A percentile compares a stretch with the other conserved stretches of the same genome.
phyloP scores from a whole-genome alignment of 2,888 invertebrate species.

The Heliothis peltigera region DNA sequence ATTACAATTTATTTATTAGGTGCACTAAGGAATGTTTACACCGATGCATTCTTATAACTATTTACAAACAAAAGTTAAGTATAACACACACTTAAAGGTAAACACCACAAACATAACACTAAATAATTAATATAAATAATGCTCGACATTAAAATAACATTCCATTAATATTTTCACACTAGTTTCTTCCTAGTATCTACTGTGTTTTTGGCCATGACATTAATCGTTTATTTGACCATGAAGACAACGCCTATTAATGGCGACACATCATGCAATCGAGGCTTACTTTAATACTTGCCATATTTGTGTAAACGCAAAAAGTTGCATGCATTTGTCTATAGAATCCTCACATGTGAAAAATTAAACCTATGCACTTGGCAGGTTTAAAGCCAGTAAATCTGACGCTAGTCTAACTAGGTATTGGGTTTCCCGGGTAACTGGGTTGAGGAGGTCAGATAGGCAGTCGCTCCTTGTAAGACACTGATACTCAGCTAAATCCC shows the following conservation, averaged over 20 bases:
- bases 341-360: conserved; percentile 16
- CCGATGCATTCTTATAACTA: no score
- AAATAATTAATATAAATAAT: conserved; percentile 6
- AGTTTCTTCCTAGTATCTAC: conserved; percentile 45
- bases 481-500: no score
- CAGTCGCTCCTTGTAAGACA: no score
- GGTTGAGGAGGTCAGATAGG: no score
- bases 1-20: neutral
- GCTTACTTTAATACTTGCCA: conserved; percentile 43
- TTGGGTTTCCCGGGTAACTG: no score
- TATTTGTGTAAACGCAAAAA: conserved; percentile 44
- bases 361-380: conserved; percentile 6
- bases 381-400: no score
- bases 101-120: no score
- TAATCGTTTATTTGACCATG: conserved; percentile 56
- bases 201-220: conserved; percentile 53
- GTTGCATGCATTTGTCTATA: conserved; percentile 42
- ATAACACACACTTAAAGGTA: no score
- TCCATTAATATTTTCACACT: conserved; percentile 20
- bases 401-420: no score
- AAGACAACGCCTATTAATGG: conserved; percentile 49
- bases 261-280: conserved; percentile 45
- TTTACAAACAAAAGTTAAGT: no score
- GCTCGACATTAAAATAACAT: conserved; percentile 11
- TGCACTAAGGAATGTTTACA: no score